Percentiles rank a stretch among this genome's conserved stretches.
Conservation (phyloP, 2,113 vertebrate species). For the Proteles cristata region DNA sequence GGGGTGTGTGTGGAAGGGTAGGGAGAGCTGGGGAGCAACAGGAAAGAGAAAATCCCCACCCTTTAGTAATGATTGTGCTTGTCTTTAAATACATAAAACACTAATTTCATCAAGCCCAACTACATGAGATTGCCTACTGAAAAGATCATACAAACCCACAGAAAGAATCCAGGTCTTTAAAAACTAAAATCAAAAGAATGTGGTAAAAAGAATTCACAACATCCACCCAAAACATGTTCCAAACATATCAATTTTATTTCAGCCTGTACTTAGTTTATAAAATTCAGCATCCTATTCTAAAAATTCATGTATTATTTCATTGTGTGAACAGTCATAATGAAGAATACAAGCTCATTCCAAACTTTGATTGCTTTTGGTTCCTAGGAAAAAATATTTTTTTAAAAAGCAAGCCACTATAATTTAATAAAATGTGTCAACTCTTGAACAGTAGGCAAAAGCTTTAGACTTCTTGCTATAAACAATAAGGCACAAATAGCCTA, state of each 20-base stretch:
- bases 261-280: background rate
- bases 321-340: conserved; percentile 30
- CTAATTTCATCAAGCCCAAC: conserved; percentile 34
- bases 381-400: background rate
- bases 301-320: conserved; percentile 8
- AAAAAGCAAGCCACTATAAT: conserved; percentile 48
- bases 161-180: background rate
- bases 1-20: background rate
- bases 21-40: background rate
- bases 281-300: conserved; percentile 37
- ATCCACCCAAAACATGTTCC: conserved; percentile 25
- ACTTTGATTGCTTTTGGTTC: background rate
- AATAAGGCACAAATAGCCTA: background rate
- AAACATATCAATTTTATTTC: conserved; percentile 41
- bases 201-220: conserved; percentile 13
- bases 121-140: conserved; percentile 23
- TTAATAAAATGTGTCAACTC: conserved; percentile 26
- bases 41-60: background rate
- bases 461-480: conserved; percentile 54
- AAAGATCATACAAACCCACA: conserved; percentile 46
- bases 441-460: conserved; percentile 17
- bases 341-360: conserved; percentile 31
- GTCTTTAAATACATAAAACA: conserved; percentile 12
- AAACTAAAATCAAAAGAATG: background rate
- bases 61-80: background rate